Percentiles rank a stretch among this genome's conserved stretches.
Evolutionary conservation across 2,113 vertebrate species (phyloP).

Genomic region (Mustela lutreola): DNA sequence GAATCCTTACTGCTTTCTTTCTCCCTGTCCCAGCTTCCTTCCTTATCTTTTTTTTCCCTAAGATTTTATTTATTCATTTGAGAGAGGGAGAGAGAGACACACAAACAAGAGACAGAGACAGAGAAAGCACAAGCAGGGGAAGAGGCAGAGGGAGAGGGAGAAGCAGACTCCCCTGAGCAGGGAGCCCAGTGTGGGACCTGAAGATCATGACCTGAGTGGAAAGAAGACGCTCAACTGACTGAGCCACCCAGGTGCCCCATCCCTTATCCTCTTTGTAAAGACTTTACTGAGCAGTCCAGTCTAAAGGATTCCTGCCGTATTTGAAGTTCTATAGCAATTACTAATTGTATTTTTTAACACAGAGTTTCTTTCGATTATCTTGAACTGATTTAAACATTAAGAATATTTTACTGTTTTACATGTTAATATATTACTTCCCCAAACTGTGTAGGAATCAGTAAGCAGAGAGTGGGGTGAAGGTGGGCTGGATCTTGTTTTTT

Average conservation of each 20-base stretch:
- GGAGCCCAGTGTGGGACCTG: no score
- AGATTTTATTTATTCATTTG: no score
- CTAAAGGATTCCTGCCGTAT: neutral
- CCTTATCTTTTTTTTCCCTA: neutral
- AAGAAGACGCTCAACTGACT: no score
- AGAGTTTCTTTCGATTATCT: neutral
- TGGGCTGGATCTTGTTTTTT: neutral
- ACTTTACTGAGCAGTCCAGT: neutral
- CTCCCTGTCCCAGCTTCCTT: neutral
- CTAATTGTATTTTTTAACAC: slow-evolving; percentile 6
- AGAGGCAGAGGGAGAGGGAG: no score
- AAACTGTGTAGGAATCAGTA: neutral
- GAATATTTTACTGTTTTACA: neutral
- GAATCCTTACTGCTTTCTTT: neutral
- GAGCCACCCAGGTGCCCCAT: no score
- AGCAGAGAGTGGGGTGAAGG: neutral
- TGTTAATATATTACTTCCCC: neutral
- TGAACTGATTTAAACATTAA: neutral
- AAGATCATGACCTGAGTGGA: no score
- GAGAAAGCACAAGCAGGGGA: no score
- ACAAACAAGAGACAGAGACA: no score
- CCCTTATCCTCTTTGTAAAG: neutral
- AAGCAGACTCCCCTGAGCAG: no score
- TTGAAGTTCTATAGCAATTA: neutral
- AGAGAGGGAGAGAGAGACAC: no score